These are phyloP conservation scores for Gorsachius magnificus DNA, from an alignment of 2,797 vertebrate species.

Conservation along the genomic window DNA sequence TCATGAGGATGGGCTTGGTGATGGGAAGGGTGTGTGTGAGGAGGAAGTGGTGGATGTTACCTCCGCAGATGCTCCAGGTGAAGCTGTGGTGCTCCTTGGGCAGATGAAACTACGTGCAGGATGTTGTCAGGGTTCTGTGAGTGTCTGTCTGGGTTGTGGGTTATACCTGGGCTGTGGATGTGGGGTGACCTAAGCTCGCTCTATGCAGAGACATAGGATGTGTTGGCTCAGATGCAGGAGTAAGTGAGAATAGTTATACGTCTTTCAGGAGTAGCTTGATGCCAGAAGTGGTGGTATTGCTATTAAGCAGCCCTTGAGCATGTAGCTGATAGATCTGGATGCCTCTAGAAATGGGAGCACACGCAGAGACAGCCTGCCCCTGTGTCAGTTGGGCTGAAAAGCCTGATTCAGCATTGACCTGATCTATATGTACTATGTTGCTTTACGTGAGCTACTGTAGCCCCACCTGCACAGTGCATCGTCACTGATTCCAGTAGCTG, in stretches of 20 bases:
- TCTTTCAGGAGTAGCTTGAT: not conserved
- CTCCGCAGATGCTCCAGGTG: not conserved
- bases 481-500: not conserved
- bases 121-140: not conserved
- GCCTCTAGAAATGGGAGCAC: not conserved
- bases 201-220: not conserved
- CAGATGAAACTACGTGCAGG: not conserved
- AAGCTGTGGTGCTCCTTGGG: not conserved
- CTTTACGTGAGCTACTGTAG: not conserved
- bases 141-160: not conserved
- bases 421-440: not conserved
- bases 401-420: not conserved
- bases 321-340: not conserved
- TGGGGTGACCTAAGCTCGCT: not conserved
- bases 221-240: not conserved
- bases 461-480: not conserved
- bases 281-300: not conserved
- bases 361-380: not conserved
- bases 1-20: not conserved
- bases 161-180: not conserved
- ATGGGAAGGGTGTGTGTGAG: not conserved
- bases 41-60: not conserved
- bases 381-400: not conserved
- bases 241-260: fast-evolving
- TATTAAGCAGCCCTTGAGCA: not conserved